Evolutionary conservation across 2,113 vertebrate species (phyloP).

Genomic region (Sylvicapra grimmia): DNA sequence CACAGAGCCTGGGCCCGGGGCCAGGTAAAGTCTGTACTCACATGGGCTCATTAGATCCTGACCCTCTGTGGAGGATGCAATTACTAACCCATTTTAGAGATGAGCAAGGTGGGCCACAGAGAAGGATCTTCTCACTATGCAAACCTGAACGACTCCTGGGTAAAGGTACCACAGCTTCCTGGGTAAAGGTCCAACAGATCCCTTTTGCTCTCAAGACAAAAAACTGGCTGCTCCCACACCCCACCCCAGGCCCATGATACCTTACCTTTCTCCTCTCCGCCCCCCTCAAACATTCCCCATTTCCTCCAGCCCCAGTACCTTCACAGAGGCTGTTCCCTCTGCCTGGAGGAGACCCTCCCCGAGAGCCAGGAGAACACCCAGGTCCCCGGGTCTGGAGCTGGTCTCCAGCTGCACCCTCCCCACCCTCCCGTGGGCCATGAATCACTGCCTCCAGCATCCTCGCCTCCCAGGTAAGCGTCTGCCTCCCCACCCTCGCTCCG

Average conservation of each 20-base stretch:
- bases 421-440: rapidly evolving
- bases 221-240: not conserved
- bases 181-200: not conserved
- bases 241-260: not conserved
- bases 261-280: not conserved
- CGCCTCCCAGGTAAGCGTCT: not conserved
- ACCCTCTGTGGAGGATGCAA: not conserved
- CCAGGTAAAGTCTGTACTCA: not conserved
- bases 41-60: no score
- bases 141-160: rapidly evolving
- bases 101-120: rapidly evolving
- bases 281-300: not conserved
- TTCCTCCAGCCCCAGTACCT: not conserved
- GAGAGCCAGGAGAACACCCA: not conserved
- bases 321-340: not conserved
- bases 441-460: not conserved
- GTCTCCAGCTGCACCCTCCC: not conserved
- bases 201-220: not conserved
- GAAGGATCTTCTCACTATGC: not conserved
- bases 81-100: not conserved
- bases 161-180: not conserved
- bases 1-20: not conserved
- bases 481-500: rapidly evolving
- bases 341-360: not conserved
- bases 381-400: not conserved